Conservation (phyloP, 2,797 vertebrate species). For the Emydoidea blandingii region DNA sequence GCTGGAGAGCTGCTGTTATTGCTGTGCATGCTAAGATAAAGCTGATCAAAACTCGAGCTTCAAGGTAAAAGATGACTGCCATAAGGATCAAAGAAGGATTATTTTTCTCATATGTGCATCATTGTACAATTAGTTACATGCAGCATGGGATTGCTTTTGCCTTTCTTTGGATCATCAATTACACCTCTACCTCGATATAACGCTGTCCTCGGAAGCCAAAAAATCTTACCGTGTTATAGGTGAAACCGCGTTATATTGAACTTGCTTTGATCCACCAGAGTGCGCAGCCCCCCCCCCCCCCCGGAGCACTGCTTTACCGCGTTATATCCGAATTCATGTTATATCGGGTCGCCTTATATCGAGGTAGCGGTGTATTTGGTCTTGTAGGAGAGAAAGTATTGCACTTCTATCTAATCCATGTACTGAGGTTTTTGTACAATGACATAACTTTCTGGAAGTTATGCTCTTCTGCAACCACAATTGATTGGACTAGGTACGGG, state of each 20-base stretch:
- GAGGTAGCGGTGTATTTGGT: neutral
- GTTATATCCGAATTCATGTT: too few species aligned
- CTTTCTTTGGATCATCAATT: neutral
- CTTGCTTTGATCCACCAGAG: too few species aligned
- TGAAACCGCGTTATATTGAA: too few species aligned
- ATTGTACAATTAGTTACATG: neutral
- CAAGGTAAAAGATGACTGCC: neutral
- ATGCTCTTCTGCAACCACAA: neutral
- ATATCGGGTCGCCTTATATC: too few species aligned
- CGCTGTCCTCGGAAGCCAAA: too few species aligned
- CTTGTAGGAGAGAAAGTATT: neutral
- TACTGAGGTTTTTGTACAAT: fast-evolving
- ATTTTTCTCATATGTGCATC: neutral
- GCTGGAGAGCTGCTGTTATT: neutral
- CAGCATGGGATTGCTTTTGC: conserved; percentile 1
- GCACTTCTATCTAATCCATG: neutral
- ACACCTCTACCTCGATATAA: too few species aligned
- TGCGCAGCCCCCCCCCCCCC: too few species aligned
- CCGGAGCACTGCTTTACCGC: too few species aligned
- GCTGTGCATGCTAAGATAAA: neutral
- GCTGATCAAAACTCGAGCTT: neutral
- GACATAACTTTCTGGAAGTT: neutral
- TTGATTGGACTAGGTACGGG: neutral
- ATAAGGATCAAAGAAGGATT: neutral
- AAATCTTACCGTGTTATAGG: too few species aligned